Evolutionary conservation across 2,888 invertebrate genomes (phyloP), one percentile per base, ranked within the genome.

Genomic region (Drosophila pegasa): DNA sequence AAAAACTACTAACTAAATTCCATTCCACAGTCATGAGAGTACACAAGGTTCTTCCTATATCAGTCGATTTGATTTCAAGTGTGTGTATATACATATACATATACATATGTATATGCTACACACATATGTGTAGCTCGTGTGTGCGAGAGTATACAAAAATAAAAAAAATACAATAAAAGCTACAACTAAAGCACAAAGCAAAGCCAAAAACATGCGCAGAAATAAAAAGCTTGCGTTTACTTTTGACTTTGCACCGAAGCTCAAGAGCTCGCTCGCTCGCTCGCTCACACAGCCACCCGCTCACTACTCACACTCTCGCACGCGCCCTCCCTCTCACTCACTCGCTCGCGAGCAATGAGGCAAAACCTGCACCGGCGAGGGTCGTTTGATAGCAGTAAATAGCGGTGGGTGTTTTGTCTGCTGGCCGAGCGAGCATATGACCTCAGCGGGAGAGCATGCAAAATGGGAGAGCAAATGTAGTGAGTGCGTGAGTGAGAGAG

Each of bases 21-120:
- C 88, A 87, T 84, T 90, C 80, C 89, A 88, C 89, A 89, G 89
- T 84, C 83, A 89, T 89, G 78, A 84, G 78, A 87, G 75, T 73
- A 63, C 71, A 87, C 91, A 91, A 91, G 91, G 91, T 91, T 91
- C 91, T 91, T 91, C 91, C 91, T 91, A 90, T 90, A 87, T 90
- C 89, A 83, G 76, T 79, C 78, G 78, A 63, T 62, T 76, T 57
- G 45, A 66, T 74, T 57, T 65, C 35, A 58, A 58, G n/a, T 70
- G 58, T 57, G 37, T 33, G 54, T 33, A 35, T 33, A 35, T 50
- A 16, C 33, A 37, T 40, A 20, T 41, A 37, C 48, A 47, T 47
- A 31, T 27, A 25, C 18, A 47, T 2, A 16, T 45, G 37, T 41
- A 47, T 41, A 59, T 38, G 29, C 37, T 45, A 33, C 41, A 65